These are phyloP conservation scores for Carterocephalus palaemon DNA, from an alignment of 2,888 invertebrate genomes.

Conservation along the genomic window DNA sequence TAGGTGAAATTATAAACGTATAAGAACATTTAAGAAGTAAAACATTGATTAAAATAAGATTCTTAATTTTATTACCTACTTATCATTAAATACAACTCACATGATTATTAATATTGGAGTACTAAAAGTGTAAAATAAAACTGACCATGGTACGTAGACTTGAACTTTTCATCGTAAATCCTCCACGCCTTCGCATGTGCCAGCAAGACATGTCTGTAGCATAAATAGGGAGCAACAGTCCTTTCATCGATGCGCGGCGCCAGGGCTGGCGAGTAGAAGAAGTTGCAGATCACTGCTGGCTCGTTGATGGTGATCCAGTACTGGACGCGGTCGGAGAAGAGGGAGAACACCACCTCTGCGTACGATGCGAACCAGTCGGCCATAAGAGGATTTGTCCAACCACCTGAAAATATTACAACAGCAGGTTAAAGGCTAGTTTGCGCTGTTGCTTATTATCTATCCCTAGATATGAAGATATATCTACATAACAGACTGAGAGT, in stretches of 20 bases:
- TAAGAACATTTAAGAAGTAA: too few relatives aligned
- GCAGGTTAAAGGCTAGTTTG: conserved; percentile 62
- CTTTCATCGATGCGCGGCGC: conserved; percentile 51
- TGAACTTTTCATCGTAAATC: conserved; percentile 78
- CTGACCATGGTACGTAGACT: conserved; percentile 65
- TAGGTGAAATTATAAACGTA: too few relatives aligned
- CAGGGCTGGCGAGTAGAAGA: conserved; percentile 55
- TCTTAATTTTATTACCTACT: background rate
- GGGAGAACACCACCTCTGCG: conserved; percentile 73
- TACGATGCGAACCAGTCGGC: conserved; percentile 81
- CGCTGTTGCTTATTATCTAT: too few relatives aligned
- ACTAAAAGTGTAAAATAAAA: background rate
- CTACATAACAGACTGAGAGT: too few relatives aligned
- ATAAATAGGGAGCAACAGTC: conserved; percentile 76
- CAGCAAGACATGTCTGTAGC: conserved; percentile 81
- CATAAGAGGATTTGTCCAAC: conserved; percentile 82
- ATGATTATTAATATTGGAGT: too few relatives aligned
- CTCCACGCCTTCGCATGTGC: conserved; percentile 83
- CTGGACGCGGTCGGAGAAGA: conserved; percentile 80
- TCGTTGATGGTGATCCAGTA: conserved; percentile 87
- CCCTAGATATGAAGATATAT: too few relatives aligned
- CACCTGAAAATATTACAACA: conserved; percentile 71
- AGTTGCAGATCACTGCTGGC: conserved; percentile 67
- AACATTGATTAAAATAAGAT: too few relatives aligned
- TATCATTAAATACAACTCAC: background rate